Evolutionary conservation across 2,113 vertebrate genomes (phyloP).

Genomic region (Syrrhaptes paradoxus): DNA sequence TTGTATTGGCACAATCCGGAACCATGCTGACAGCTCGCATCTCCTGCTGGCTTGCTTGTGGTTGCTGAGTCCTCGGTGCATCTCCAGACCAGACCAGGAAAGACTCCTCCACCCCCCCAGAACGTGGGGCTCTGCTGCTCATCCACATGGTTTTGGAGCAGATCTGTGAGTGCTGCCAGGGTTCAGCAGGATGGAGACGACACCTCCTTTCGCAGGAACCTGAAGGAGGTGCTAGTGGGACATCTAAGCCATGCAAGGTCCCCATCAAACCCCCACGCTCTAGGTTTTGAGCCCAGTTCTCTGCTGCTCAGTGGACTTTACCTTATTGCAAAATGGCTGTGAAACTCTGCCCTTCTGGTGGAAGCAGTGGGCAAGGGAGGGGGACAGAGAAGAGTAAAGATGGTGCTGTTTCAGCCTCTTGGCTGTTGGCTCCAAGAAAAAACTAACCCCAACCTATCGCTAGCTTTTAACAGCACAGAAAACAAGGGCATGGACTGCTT

Average conservation of each 20-base stretch:
- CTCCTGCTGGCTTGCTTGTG: background rate
- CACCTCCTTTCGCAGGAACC: background rate
- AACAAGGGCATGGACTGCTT: accelerated
- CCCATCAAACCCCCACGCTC: background rate
- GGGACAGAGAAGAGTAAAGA: background rate
- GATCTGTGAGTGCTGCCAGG: background rate
- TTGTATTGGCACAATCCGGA: background rate
- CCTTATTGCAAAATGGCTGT: background rate
- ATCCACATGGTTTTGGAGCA: accelerated
- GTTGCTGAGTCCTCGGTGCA: background rate
- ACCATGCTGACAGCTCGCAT: background rate
- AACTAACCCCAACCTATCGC: background rate
- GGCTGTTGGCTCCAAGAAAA: background rate
- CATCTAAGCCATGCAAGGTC: background rate
- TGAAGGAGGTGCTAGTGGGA: slow-evolving; percentile 1
- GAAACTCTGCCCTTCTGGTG: background rate
- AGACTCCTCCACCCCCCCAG: background rate
- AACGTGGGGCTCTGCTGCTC: background rate
- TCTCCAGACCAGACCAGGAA: background rate
- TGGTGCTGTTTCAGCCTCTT: background rate
- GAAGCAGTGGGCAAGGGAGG: background rate
- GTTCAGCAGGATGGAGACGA: background rate
- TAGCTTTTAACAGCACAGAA: background rate
- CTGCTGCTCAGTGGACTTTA: background rate
- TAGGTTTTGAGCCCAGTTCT: background rate